Percentiles rank a stretch among this genome's conserved stretches.
phyloP scores from a whole-genome alignment of 53 echinoderm and acorn worm species.

The Crossaster papposus region DNA sequence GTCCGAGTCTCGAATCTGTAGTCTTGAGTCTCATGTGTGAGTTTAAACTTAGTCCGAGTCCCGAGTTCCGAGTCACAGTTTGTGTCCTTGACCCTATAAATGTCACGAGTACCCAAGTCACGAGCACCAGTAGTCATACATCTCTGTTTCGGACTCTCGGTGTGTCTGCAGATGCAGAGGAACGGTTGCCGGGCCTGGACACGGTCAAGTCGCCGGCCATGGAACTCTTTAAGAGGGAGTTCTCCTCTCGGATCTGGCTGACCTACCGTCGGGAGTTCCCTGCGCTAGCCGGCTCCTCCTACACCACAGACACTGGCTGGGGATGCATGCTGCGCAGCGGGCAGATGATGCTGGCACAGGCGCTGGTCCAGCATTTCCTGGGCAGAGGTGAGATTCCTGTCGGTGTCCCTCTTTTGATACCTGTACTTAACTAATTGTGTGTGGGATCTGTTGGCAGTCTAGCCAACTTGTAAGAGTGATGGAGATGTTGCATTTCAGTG shows the following conservation, averaged over 20 bases:
- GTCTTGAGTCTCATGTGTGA: no score
- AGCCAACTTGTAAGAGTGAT: no score
- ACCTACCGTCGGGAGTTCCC: slow-evolving; percentile 97
- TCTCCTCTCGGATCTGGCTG: slow-evolving; percentile 92
- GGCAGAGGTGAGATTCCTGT: slow-evolving; percentile 71
- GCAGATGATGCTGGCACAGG: slow-evolving; percentile 96
- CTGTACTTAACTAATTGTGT: background rate
- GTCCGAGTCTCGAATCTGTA: no score
- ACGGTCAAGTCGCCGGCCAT: slow-evolving; percentile 82
- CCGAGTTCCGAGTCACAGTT: no score
- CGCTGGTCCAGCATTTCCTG: slow-evolving; percentile 86
- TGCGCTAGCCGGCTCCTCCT: slow-evolving; percentile 82
- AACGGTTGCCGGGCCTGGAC: slow-evolving; percentile 66
- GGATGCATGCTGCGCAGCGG: slow-evolving; percentile 99
- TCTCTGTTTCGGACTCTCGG: background rate
- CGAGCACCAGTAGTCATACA: background rate
- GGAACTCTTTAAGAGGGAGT: slow-evolving; percentile 97
- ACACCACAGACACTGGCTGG: slow-evolving; percentile 98
- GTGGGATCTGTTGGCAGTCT: no score
- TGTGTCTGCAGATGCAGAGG: slow-evolving; percentile 69
- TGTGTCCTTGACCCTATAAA: no score
- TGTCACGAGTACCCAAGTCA: no score
- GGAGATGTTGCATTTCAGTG: no score
- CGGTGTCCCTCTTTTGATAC: background rate
- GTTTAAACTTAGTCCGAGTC: no score